phyloP scores from a whole-genome alignment of 1,140 invertebrate genomes.

The Hylaeus anthracinus region DNA sequence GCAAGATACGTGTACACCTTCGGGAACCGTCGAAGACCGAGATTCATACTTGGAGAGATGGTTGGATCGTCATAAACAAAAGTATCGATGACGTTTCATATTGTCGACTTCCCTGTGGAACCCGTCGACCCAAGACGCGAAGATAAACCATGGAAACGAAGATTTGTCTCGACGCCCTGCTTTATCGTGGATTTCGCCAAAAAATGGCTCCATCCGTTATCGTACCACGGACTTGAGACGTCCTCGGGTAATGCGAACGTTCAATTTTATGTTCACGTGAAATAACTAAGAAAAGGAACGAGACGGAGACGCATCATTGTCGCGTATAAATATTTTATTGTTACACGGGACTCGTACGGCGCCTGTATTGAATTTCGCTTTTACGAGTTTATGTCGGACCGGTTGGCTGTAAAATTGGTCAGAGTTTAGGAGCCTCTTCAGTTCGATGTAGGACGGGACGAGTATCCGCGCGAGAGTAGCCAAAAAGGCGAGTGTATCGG shows the following conservation, averaged over 20 bases:
- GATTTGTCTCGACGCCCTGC: no score
- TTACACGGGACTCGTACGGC: no score
- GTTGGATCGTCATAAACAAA: conserved; percentile 14
- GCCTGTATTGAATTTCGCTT: conserved; percentile 21
- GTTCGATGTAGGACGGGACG: background rate
- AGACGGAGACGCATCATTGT: background rate
- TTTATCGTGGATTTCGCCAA: background rate
- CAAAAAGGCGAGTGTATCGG: background rate
- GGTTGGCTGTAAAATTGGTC: conserved; percentile 6
- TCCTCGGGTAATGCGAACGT: background rate
- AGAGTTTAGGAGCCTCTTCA: conserved; percentile 7
- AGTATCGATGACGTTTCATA: conserved; percentile 24
- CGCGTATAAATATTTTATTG: conserved; percentile 31
- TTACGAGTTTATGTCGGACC: conserved; percentile 9
- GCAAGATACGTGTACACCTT: background rate
- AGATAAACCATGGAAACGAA: background rate
- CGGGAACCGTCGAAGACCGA: background rate
- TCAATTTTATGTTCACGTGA: background rate
- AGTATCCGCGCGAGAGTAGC: background rate
- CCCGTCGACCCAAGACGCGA: conserved; percentile 5
- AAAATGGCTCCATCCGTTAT: background rate
- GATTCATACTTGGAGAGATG: conserved; percentile 11
- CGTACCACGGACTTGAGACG: background rate
- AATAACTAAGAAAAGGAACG: background rate
- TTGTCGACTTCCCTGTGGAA: background rate